Conservation (phyloP, 2,113 vertebrate species). For the Cavia porcellus region DNA sequence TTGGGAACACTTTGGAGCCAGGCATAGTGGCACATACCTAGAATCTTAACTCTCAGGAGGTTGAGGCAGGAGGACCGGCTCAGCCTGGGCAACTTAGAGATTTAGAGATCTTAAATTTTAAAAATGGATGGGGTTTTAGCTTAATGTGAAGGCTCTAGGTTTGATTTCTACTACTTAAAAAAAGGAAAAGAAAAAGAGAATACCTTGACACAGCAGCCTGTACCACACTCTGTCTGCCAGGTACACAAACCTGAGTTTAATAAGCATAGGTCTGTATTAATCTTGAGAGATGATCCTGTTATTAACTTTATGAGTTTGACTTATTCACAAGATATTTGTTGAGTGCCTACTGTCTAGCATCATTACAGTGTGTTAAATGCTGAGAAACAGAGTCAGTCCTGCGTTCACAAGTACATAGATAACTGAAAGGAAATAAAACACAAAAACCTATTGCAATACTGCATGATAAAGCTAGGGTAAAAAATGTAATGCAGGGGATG, state of each 20-base stretch:
- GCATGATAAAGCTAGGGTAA: neutral
- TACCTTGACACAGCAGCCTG: neutral
- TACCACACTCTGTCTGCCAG: neutral
- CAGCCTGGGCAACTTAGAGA: neutral
- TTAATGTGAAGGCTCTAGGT: neutral
- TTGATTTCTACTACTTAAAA: neutral
- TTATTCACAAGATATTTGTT: neutral
- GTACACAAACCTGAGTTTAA: neutral
- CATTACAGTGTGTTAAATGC: neutral
- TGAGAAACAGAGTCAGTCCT: neutral
- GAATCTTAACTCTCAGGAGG: neutral
- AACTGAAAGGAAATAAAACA: neutral
- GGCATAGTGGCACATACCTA: neutral
- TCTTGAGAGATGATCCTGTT: neutral
- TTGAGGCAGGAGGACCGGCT: neutral
- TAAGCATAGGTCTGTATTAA: neutral
- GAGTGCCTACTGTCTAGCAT: neutral
- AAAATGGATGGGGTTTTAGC: neutral
- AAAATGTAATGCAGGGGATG: neutral
- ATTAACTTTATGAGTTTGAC: slow-evolving; percentile 12
- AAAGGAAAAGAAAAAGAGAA: neutral
- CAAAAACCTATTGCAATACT: neutral
- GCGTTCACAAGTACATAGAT: neutral
- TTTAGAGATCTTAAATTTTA: neutral
- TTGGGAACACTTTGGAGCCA: neutral